phyloP scores from a whole-genome alignment of 2,888 invertebrate species.

The Chouioia cunea region DNA sequence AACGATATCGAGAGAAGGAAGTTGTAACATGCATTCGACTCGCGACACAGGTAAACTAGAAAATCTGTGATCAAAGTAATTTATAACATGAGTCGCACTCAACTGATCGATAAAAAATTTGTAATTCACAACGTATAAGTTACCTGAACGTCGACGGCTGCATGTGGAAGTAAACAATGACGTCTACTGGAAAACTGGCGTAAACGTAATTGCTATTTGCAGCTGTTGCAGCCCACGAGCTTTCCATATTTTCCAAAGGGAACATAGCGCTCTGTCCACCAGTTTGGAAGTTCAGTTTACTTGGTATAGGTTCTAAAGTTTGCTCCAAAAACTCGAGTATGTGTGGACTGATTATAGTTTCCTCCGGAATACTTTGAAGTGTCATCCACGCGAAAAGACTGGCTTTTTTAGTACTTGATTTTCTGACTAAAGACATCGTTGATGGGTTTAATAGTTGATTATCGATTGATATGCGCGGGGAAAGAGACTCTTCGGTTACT shows the following conservation, averaged over 20 bases:
- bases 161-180: slow-evolving; percentile 98
- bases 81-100: neutral
- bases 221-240: slow-evolving; percentile 64
- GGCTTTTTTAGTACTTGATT: slow-evolving; percentile 84
- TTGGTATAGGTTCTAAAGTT: slow-evolving; percentile 94
- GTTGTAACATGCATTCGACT: slow-evolving; percentile 94
- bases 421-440: slow-evolving; percentile 64
- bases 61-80: slow-evolving; percentile 73
- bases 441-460: slow-evolving; percentile 60
- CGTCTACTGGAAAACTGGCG: slow-evolving; percentile 97
- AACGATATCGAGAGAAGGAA: slow-evolving; percentile 97
- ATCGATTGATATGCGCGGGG: slow-evolving; percentile 68
- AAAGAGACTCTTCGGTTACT: slow-evolving; percentile 73
- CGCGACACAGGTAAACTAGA: slow-evolving; percentile 95
- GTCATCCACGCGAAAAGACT: slow-evolving; percentile 96
- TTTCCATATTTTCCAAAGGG: slow-evolving; percentile 62
- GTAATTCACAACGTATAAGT: slow-evolving; percentile 10
- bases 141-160: slow-evolving; percentile 90
- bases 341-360: slow-evolving; percentile 97
- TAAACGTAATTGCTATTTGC: slow-evolving; percentile 77
- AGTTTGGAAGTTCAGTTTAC: slow-evolving; percentile 70
- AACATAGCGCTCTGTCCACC: slow-evolving; percentile 59
- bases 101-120: neutral
- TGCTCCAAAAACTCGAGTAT: slow-evolving; percentile 97
- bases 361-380: slow-evolving; percentile 95